Evolutionary conservation across 2,888 invertebrate species (phyloP).

Genomic region (Temnothorax rugatulus): DNA sequence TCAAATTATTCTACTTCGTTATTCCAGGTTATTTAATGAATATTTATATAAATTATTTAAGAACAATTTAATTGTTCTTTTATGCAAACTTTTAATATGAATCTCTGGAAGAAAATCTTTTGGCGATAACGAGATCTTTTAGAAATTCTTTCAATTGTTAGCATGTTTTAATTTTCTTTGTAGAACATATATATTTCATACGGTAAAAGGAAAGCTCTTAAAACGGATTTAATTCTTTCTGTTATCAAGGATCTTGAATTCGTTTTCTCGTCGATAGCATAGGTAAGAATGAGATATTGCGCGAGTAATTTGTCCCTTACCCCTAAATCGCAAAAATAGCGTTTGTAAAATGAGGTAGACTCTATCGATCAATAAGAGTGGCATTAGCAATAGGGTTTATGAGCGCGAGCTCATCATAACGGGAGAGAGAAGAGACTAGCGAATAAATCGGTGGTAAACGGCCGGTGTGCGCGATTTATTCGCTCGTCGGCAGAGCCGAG

Average conservation of each 20-base stretch:
- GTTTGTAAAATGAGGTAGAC: slow-evolving; percentile 3
- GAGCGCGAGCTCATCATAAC: slow-evolving; percentile 38
- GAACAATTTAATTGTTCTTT: neutral
- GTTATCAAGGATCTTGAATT: neutral
- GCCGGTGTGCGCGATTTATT: slow-evolving; percentile 59
- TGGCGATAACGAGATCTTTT: neutral
- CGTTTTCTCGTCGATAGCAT: neutral
- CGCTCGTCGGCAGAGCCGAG: slow-evolving; percentile 22
- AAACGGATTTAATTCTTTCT: neutral
- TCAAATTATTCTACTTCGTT: neutral
- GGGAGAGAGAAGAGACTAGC: slow-evolving; percentile 5
- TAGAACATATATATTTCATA: neutral
- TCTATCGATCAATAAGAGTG: slow-evolving; percentile 18
- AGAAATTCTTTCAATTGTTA: neutral
- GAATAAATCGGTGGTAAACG: slow-evolving; percentile 59
- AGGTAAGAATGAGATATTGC: neutral
- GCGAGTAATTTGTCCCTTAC: neutral
- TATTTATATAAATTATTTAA: slow-evolving; percentile 9
- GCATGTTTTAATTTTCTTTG: neutral
- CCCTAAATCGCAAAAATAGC: neutral
- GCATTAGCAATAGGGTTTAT: slow-evolving; percentile 40
- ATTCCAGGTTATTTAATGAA: neutral
- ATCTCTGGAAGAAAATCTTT: neutral
- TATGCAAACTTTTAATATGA: neutral
- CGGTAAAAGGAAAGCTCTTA: neutral